These are phyloP conservation scores for Orius laevigatus DNA, from an alignment of 1,140 invertebrate genomes.

Conservation along the genomic window DNA sequence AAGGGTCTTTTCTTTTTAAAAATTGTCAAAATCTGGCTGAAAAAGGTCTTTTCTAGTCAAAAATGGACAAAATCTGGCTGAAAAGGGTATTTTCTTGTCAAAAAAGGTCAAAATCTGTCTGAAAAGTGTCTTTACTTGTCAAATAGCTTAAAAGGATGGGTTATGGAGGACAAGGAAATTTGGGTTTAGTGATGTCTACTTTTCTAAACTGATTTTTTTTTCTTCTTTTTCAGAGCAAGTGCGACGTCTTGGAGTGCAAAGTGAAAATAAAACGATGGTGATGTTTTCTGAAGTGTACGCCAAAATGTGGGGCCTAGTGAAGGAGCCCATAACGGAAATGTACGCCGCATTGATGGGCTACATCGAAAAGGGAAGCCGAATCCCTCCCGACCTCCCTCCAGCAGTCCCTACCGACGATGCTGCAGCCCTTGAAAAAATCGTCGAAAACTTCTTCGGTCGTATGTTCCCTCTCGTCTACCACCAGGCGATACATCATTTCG, in stretches of 20 bases:
- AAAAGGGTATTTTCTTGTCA: too few species aligned
- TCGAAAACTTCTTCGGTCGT: constrained; percentile 60
- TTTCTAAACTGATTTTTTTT: too few species aligned
- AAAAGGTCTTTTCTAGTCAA: too few species aligned
- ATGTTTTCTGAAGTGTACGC: constrained; percentile 60
- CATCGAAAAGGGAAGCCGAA: constrained; percentile 27
- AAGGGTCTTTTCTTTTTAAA: too few species aligned
- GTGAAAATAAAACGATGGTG: constrained; percentile 56
- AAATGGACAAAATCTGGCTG: too few species aligned
- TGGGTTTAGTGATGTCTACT: too few species aligned
- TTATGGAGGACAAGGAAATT: too few species aligned
- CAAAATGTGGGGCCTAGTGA: constrained; percentile 43
- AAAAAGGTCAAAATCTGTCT: too few species aligned
- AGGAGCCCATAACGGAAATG: constrained; percentile 41
- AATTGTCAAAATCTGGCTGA: too few species aligned
- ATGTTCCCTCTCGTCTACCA: constrained; percentile 73
- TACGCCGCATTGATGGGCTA: constrained; percentile 54
- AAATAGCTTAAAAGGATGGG: too few species aligned
- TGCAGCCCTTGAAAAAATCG: constrained; percentile 39
- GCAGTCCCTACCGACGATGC: constrained; percentile 21
- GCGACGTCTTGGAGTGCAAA: not conserved
- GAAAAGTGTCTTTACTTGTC: too few species aligned
- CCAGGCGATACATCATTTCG: constrained; percentile 25
- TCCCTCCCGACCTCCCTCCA: constrained; percentile 22
- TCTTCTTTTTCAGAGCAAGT: too few species aligned